Evolutionary conservation across 2,797 vertebrate species (phyloP), one percentile per base, ranked within the genome.

Genomic region (Sebastes flavidus): DNA sequence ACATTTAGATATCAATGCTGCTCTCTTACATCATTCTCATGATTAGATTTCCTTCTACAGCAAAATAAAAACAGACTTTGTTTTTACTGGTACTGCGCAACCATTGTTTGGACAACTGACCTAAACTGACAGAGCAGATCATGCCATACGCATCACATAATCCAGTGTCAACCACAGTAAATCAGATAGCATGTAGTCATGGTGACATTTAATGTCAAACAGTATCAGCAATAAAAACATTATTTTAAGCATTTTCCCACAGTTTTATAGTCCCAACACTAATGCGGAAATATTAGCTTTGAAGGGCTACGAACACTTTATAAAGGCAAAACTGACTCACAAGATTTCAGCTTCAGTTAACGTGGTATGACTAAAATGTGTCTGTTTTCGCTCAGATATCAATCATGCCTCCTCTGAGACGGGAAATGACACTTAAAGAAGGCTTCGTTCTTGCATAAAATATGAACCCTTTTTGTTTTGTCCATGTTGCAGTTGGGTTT

Each of bases 41-140:
- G 65, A 90, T 92, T 88, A 81, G n/a, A 86, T 90, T 86, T 92
- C 75, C 75, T 81, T 71, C 62, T 16, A 54, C 8, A n/a, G 32
- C 42, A 73, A 87, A 88, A 88, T 71, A 80, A 82, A 89, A 89
- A 86, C 84, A 90, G 75, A 85, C 38, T 82, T 83, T 84, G 74
- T 88, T 92, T 84, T 90, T 69, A 56, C 61, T 80, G 61, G 49
- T 72, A 59, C 82, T 18, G 24, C 25, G 42, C 58, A 46, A 80
- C 62, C 42, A 29, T 69, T 80, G 78, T 83, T 81, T 81, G 27
- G 67, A 83, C 75, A 81, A 63, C 77, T 62, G 72, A 86, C 79
- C 72, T 22, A 52, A 72, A 67, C 27, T 66, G 75, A 61, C 58
- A 80, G 60, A 76, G 70, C 54, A 68, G 68, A 79, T 77, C 63